Percentiles rank a stretch among this genome's conserved stretches.
These are phyloP conservation scores for Steinernema feltiae DNA, from an alignment of 1,140 invertebrate species.

Conservation along the genomic window DNA sequence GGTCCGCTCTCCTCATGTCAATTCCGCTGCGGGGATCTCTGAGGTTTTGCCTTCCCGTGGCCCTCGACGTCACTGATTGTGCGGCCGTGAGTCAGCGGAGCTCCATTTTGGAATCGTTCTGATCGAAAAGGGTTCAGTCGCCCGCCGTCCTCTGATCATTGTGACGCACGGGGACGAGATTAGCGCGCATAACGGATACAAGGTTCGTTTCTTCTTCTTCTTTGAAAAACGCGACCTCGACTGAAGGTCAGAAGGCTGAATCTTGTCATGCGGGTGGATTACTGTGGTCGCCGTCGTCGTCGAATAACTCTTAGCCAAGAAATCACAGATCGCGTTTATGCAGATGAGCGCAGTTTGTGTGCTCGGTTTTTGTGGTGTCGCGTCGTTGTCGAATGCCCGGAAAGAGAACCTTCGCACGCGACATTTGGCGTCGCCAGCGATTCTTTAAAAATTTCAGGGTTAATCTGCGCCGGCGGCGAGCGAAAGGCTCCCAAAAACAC, in stretches of 20 bases:
- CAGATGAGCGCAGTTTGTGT: neutral
- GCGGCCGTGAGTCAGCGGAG: neutral
- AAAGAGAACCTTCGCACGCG: neutral
- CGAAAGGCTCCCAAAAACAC: neutral
- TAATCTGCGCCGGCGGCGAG: neutral
- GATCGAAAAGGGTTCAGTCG: too few species aligned
- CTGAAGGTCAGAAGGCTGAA: too few species aligned
- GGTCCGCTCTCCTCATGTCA: too few species aligned
- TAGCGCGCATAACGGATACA: too few species aligned
- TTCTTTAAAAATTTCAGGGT: conserved; percentile 8
- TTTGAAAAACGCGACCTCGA: too few species aligned
- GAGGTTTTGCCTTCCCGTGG: neutral
- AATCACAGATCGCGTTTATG: neutral
- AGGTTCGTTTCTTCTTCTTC: too few species aligned
- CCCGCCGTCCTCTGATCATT: too few species aligned
- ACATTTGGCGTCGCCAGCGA: neutral
- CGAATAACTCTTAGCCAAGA: too few species aligned
- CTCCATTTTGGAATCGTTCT: neutral
- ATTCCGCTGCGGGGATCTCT: conserved; percentile 10
- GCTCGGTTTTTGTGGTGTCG: neutral
- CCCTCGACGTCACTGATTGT: neutral
- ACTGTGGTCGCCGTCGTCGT: too few species aligned
- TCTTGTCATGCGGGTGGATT: too few species aligned
- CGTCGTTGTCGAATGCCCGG: neutral
- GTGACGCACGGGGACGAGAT: too few species aligned